Evolutionary conservation across 2,888 invertebrate species (phyloP), one percentile per base, ranked within the genome.

Genomic region (Automeris io): DNA sequence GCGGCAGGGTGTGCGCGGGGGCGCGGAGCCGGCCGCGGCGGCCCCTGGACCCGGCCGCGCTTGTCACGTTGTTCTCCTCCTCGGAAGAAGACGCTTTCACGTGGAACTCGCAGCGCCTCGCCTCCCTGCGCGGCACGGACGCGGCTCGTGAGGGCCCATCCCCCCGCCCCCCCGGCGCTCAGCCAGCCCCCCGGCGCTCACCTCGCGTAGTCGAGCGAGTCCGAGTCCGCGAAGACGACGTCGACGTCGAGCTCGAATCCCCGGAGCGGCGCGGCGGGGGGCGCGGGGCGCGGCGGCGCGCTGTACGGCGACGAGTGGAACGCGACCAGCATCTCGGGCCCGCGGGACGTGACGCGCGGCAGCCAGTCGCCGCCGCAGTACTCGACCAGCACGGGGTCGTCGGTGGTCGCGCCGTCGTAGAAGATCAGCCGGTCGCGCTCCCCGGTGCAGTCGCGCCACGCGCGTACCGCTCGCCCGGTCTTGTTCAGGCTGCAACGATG

Each of bases 311-410:
- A 94, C 13, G 95, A 95, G 70, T 93, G 93, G 70, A 96, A 95
- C 37, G 95, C 95, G 5, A 96, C 93, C 35, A 95, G 88, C 93
- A 96, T 94, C 61, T 93, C 92, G 4, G 94, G 91, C 1, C 95
- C 94, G 26, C 92, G 78, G 11, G 81, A 69, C 16, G 82, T 78
- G 36, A 96, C 92, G 46, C 92, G 88, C 2, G 96, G 95, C 62
- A 96, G 79, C 91, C 92, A 91, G 69, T 94, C 94, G 2, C 95
- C 95, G 8, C 96, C 96, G 71, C 96, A 96, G 79, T 95, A 95
- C 70, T 94, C 92, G 46, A 95, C 90, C 56, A 96, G 87, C 36
- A 95, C 92, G 5, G 94, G 93, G 77, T 95, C 94, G 67, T 95
- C 93, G 8, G 93, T 91, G 23, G 91, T 90, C 35, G 92, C 91